Evolutionary conservation across 2,888 invertebrate genomes (phyloP), one percentile per base, ranked within the genome.

Genomic region (Tetrapedia diversipes): DNA sequence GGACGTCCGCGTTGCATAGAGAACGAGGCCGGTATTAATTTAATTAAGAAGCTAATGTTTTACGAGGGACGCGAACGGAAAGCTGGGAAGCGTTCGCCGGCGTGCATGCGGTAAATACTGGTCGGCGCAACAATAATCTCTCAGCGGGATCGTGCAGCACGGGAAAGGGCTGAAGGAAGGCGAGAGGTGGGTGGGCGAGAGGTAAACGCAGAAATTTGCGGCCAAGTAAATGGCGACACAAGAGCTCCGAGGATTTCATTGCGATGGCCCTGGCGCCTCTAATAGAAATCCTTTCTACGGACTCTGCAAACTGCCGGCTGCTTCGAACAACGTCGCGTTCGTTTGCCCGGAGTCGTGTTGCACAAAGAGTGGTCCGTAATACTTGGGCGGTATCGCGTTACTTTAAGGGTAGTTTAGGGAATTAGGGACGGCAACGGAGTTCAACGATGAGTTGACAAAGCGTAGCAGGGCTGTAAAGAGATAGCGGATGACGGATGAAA

Each of bases 131-230:
- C n/a, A n/a, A 74, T 74, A 74, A 64, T 74, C 56, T 53, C 39
- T 22, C 60, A 24, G 16, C 27, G 19, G 47, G 41, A 54, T 51
- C n/a, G n/a, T n/a, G n/a, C n/a, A n/a, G n/a, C n/a, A n/a, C n/a
- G n/a, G n/a, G n/a, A n/a, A n/a, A n/a, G n/a, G n/a, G n/a, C n/a
- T n/a, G n/a, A n/a, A n/a, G 37, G 47, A 22, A 43, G 16, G 59
- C 14, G 14, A 19, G 14, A 19, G 11, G 10, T 14, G 6, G 22
- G 32, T 19, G 4, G n/a, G 34, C n/a, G 19, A n/a, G 3, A 22
- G 27, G 47, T 71, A 71, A 73, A 73, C 27, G 73, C 19, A 56
- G 73, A 63, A 73, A 73, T 73, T 73, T 73, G 74, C 63, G 74
- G 74, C 34, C 49, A 24, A 41, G 54, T 73, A 61, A 73, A 73